Base-by-base conservation (phyloP, 2,888 invertebrate species). In the Chromoteleia sp. region DNA sequence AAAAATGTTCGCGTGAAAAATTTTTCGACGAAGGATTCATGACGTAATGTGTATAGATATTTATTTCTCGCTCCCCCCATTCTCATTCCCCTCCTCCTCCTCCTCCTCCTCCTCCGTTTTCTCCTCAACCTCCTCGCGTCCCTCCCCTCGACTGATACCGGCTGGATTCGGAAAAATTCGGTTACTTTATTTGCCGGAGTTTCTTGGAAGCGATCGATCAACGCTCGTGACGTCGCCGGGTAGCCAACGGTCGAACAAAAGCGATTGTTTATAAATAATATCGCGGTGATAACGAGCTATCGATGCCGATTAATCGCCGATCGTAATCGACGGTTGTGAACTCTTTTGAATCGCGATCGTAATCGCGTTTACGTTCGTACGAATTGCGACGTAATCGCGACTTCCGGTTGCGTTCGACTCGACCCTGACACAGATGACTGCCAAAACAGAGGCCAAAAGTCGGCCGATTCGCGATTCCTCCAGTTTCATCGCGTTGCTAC, bases 391-490 rank as follows among this genome's bases (percentile, higher is more conserved):
- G 30, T 73, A 65, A 77, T 67, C 71, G n/a, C n/a, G 45, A 79
- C 52, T 79, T 79, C 73, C 79, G 79, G 54, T 61, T 43, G 65
- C 45, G 48, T 10, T 33, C 12, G n/a, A 10, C 59, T 19, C 54
- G 79, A 68, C 79, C 78, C 78, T 78, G 78, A 77, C 77, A 77
- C 70, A 70, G 39, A 54, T 77, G 54, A 29, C 19, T 63, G 56
- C 63, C 70, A 36, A 77, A 77, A 52, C 17, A 7, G 15, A 12
- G 76, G 52, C 75, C 67, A 63, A 74, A 75, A 71, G 58, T 65
- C 56, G 61, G 50, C 52, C 74, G 54, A 58, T 36, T 19, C 50
- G 59, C 48, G 25, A 48, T 48, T 33, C 4, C 33, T 2, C 21
- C 6, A 25, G 21, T 58, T 41, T 71, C 36, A 71, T 70, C 58